A percentile compares a stretch with the other conserved stretches of the same genome.
These are phyloP conservation scores for Tribolium madens DNA, from an alignment of 1,140 invertebrate species.

Conservation along the genomic window DNA sequence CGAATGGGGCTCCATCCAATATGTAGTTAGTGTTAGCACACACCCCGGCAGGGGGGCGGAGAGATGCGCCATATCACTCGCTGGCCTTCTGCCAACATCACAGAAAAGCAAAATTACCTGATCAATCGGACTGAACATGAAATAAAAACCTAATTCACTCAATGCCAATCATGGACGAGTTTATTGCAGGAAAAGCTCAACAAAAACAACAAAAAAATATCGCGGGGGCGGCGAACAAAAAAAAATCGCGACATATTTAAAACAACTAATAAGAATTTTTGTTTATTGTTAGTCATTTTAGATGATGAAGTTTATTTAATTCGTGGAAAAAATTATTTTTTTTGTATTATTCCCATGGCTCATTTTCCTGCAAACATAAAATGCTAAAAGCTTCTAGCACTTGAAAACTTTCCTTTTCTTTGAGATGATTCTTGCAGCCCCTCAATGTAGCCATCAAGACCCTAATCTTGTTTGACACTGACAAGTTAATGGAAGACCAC, in stretches of 20 bases:
- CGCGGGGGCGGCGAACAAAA: neutral
- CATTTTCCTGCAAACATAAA: constrained; percentile 9
- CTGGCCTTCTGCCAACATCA: constrained; percentile 47
- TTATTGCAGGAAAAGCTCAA: neutral
- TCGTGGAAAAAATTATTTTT: neutral
- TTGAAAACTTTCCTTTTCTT: constrained; percentile 4
- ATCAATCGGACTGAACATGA: constrained; percentile 14
- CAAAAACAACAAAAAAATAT: neutral
- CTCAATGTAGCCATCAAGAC: neutral
- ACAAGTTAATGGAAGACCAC: constrained; percentile 17
- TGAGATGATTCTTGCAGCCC: neutral
- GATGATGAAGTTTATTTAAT: neutral
- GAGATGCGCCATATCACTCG: constrained; percentile 54
- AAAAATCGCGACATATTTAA: neutral
- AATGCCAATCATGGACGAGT: constrained; percentile 3
- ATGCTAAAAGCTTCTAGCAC: neutral
- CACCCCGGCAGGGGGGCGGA: constrained; percentile 57
- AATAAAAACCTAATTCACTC: constrained; percentile 35
- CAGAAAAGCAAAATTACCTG: constrained; percentile 35
- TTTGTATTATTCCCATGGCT: neutral
- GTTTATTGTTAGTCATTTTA: neutral
- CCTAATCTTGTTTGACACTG: constrained; percentile 16
- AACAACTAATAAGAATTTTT: neutral
- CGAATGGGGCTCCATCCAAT: constrained; percentile 60
- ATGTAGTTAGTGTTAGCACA: constrained; percentile 55